These are phyloP conservation scores for Coelogynopora nodosa DNA, from an alignment of 2,888 invertebrate genomes.

Conservation along the genomic window DNA sequence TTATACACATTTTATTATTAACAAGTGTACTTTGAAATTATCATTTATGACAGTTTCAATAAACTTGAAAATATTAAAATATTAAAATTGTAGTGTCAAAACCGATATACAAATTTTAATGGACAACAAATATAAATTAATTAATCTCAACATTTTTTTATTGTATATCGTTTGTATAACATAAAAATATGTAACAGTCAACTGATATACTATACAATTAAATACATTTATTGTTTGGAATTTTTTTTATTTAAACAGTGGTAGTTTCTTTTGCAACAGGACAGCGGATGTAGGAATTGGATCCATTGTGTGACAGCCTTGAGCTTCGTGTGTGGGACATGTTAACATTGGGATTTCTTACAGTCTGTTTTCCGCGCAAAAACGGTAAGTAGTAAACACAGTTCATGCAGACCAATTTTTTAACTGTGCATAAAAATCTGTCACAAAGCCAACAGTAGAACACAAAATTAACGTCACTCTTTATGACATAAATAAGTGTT, in stretches of 20 bases:
- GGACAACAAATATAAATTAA: no score
- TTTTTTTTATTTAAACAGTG: background rate
- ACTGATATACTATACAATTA: no score
- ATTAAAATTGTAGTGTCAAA: no score
- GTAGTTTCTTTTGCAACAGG: background rate
- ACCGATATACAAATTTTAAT: no score
- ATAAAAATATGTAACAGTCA: no score
- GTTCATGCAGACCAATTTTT: background rate
- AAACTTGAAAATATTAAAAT: no score
- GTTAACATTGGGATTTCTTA: background rate
- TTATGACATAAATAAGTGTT: background rate
- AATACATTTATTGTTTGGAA: background rate
- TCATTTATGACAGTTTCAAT: no score
- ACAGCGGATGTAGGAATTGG: slow-evolving; percentile 20
- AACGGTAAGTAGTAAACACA: background rate
- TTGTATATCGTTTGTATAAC: no score
- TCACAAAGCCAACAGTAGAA: slow-evolving; percentile 17
- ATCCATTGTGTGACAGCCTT: background rate
- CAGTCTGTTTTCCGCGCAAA: background rate
- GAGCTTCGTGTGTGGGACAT: slow-evolving; percentile 10
- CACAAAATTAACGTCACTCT: slow-evolving; percentile 1
- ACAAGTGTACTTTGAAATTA: no score
- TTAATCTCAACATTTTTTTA: no score
- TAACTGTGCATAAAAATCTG: background rate
- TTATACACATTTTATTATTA: no score